Base-by-base conservation (phyloP, 2,797 vertebrate species). In the Silurus lanzhouensis region DNA sequence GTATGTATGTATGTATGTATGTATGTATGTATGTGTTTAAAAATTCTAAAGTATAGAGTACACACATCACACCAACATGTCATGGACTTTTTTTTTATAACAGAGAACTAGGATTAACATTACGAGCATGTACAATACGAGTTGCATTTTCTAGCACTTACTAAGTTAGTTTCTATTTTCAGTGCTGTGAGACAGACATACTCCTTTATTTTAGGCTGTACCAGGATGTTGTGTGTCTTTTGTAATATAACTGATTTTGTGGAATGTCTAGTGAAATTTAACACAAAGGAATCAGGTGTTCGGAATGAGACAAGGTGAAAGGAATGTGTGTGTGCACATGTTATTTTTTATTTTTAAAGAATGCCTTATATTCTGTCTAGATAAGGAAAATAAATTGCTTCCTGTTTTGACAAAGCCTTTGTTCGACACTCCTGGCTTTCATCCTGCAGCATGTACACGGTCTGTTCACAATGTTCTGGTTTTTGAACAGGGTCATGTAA, bases 261-360 rank as follows among this genome's bases (percentile, higher is more conserved):
- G 38, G 7, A 71, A 46, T 19, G 20, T 46, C 38, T 46, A 71
- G 38, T 8, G 10, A 19, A 70, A 14, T 74, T 74, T 10, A 38
- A 38, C 38, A 38, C 38, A 38, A 38, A 38, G 38, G 38, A 38
- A 38, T 38, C 4, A 38, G 38, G 38, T 38, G 31, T 38, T 38
- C 31, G 31, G 38, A 38, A 38, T 52, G 48, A 52, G 48, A 52
- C 48, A 52, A 52, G 7, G 22, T 63, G 48, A 31, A 46, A 75
- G n/a, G 58, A 75, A 64, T 52, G 58, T 9, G 2, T 71, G 31
- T 58, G 63, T 70, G 52, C 48, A 55, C 25, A 25, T 82, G 46
- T 14, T 71, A 12, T 74, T 83, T 83, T 78, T 78, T 31, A 19
- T 74, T 38, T 83, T 61, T 48, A 63, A 3, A 27, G 58, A 74